Percentiles rank a stretch among this genome's conserved stretches.
These are phyloP conservation scores for Rhynchopsitta pachyrhyncha DNA, from an alignment of 2,113 vertebrate genomes.

Conservation along the genomic window DNA sequence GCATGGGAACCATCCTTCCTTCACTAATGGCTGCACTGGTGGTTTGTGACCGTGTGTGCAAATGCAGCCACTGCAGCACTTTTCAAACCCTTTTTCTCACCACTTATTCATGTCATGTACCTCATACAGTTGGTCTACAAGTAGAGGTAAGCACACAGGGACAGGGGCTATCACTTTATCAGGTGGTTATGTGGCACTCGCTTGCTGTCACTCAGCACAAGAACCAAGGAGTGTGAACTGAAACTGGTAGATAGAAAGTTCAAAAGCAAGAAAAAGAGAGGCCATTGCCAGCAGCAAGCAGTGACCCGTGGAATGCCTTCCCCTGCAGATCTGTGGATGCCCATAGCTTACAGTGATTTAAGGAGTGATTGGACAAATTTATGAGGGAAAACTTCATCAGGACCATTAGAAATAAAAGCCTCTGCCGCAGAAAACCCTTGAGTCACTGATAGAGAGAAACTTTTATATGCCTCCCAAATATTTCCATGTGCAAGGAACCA, in stretches of 20 bases:
- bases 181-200: rapidly evolving
- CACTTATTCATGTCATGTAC: rapidly evolving
- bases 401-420: background rate
- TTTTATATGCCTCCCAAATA: background rate
- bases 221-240: background rate
- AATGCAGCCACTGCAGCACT: background rate
- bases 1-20: background rate
- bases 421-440: background rate
- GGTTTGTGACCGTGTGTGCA: background rate
- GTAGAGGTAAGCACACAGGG: background rate
- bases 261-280: background rate
- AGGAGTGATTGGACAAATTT: background rate
- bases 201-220: background rate
- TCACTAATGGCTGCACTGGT: rapidly evolving
- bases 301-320: background rate
- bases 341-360: background rate
- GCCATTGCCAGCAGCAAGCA: background rate
- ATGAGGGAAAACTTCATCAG: background rate
- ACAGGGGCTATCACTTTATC: background rate
- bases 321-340: background rate
- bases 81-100: background rate
- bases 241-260: rapidly evolving
- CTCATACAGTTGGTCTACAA: background rate
- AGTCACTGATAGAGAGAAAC: background rate
- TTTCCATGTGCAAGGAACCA: background rate